These are phyloP conservation scores for Microchrysa polita DNA, from an alignment of 2,888 invertebrate genomes.

Conservation along the genomic window DNA sequence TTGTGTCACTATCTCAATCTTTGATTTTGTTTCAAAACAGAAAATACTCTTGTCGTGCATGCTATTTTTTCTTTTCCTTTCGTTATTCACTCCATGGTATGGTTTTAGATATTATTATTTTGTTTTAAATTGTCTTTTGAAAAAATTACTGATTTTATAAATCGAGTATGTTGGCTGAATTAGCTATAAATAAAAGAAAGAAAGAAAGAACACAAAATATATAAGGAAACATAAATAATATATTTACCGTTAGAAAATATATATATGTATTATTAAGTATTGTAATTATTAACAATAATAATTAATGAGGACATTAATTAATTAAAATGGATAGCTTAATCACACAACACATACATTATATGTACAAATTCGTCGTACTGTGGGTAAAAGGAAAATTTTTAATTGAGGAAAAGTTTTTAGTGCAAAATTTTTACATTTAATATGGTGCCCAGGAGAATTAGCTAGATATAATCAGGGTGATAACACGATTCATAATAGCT, in stretches of 20 bases:
- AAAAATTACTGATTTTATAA: conserved; percentile 42
- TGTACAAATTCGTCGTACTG: neutral
- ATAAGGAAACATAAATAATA: conserved; percentile 30
- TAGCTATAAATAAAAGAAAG: conserved; percentile 32
- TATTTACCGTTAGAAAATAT: conserved; percentile 25
- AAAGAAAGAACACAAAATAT: conserved; percentile 24
- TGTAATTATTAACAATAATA: too few relatives aligned
- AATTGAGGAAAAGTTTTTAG: too few relatives aligned
- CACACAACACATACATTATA: conserved; percentile 34
- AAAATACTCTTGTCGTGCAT: conserved; percentile 23
- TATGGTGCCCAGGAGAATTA: too few relatives aligned
- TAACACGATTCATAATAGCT: too few relatives aligned
- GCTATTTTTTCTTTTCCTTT: conserved; percentile 2
- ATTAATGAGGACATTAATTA: conserved; percentile 32
- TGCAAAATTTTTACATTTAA: too few relatives aligned
- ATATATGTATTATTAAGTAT: conserved; percentile 6
- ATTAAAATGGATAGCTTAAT: conserved; percentile 32
- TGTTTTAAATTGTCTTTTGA: conserved; percentile 36
- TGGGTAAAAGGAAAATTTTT: too few relatives aligned
- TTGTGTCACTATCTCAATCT: conserved; percentile 15
- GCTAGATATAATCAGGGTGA: too few relatives aligned
- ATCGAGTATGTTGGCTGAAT: conserved; percentile 34
- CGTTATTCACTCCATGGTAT: neutral
- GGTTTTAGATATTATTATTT: conserved; percentile 20
- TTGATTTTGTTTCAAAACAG: conserved; percentile 33